phyloP scores from a whole-genome alignment of 2,113 vertebrate genomes.

The Protomyctophum bolini region DNA sequence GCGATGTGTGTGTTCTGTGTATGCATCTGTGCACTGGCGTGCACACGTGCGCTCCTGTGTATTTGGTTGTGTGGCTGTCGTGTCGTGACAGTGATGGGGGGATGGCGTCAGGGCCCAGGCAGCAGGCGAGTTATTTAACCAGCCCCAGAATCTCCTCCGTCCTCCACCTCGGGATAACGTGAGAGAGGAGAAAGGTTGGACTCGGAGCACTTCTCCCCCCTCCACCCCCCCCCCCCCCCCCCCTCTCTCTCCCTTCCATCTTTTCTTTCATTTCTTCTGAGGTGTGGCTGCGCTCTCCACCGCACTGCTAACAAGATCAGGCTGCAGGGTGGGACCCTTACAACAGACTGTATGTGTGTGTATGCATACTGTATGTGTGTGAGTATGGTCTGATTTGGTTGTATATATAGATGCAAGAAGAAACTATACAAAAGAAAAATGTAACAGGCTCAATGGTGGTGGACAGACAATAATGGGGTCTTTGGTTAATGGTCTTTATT shows the following conservation, averaged over 20 bases:
- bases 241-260: constrained; percentile 38
- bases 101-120: constrained; percentile 24
- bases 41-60: constrained; percentile 1
- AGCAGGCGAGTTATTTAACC: constrained; percentile 33
- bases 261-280: constrained; percentile 58
- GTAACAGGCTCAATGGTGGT: too few species aligned
- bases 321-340: constrained; percentile 70
- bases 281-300: constrained; percentile 70
- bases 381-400: constrained; percentile 35
- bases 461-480: too few species aligned
- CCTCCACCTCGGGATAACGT: constrained; percentile 56
- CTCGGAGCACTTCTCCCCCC: constrained; percentile 8
- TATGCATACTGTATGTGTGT: constrained; percentile 31
- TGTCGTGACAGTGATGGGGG: constrained; percentile 14
- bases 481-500: too few species aligned
- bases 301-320: constrained; percentile 75
- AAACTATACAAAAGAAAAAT: constrained; percentile 41
- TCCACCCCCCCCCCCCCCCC: constrained; percentile 2
- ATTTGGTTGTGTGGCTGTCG: constrained; percentile 2
- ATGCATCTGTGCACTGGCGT: constrained; percentile 25
- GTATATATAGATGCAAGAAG: constrained; percentile 52
- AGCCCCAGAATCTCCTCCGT: constrained; percentile 31
- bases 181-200: constrained; percentile 55
- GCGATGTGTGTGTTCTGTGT: constrained; percentile 5
- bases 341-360: constrained; percentile 63